A percentile compares a stretch with the other conserved stretches of the same genome.
Conservation (phyloP, 2,797 vertebrate genomes). For the Tamandua tetradactyla region DNA sequence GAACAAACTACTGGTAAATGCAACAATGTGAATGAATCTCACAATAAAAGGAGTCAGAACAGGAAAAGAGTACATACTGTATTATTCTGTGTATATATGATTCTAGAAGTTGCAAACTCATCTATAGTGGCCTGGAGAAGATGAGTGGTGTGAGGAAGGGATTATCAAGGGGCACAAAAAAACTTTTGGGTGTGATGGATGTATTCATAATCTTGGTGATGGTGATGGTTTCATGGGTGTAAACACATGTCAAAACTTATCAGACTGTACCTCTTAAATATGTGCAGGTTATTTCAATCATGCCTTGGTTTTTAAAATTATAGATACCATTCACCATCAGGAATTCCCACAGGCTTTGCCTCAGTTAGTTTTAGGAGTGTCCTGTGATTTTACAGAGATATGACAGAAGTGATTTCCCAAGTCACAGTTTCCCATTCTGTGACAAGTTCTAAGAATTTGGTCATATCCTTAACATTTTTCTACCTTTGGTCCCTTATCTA, state of each 20-base stretch:
- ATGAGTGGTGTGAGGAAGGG: neutral
- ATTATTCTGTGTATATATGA: neutral
- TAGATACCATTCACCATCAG: neutral
- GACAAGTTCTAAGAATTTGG: neutral
- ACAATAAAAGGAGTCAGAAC: neutral
- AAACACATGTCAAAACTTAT: neutral
- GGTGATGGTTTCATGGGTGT: neutral
- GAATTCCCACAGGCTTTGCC: fast-evolving
- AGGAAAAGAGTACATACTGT: too few species aligned
- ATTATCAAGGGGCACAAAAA: neutral
- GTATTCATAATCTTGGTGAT: neutral
- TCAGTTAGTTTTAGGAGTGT: neutral
- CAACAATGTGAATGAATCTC: neutral
- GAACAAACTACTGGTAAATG: neutral
- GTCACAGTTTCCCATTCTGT: neutral
- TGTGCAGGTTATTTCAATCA: neutral
- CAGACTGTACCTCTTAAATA: neutral
- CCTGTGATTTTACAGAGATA: neutral
- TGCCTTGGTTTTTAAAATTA: neutral
- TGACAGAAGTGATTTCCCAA: neutral
- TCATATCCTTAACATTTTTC: neutral
- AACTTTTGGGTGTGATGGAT: neutral
- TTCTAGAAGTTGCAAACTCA: neutral
- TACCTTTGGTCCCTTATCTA: neutral
- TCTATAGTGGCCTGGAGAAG: neutral